Percentiles rank a stretch among this genome's conserved stretches.
Evolutionary conservation across 2,888 invertebrate genomes (phyloP).

Genomic region (Drosophila atroscutellata): DNA sequence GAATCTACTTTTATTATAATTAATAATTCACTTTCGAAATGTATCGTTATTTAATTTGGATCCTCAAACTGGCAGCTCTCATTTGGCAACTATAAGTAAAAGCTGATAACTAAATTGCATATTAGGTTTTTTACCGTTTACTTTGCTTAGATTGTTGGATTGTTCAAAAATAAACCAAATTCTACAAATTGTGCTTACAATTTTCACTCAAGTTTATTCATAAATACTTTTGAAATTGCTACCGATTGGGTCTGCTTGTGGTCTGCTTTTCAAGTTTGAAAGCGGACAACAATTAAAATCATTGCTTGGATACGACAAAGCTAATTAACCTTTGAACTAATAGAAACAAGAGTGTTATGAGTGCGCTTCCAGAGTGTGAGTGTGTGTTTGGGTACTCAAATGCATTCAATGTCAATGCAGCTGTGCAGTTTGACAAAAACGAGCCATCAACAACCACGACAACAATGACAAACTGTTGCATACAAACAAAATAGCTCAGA

Average conservation of each 20-base stretch:
- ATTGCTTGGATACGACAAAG: constrained; percentile 10
- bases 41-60: not conserved
- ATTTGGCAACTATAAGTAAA: not conserved
- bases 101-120: not conserved
- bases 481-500: constrained; percentile 34
- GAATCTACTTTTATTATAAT: not conserved
- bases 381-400: constrained; percentile 14
- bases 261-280: constrained; percentile 1
- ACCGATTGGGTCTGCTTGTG: not conserved
- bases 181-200: not conserved
- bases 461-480: constrained; percentile 52
- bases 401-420: constrained; percentile 76
- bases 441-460: constrained; percentile 47
- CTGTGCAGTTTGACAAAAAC: constrained; percentile 62
- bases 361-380: constrained; percentile 2
- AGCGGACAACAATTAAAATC: constrained; percentile 13
- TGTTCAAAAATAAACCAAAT: no score
- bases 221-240: not conserved
- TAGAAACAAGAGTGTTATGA: constrained; percentile 13
- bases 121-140: not conserved
- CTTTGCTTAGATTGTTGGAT: not conserved
- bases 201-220: not conserved
- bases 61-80: not conserved
- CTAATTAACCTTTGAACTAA: constrained; percentile 35
- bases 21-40: not conserved